Evolutionary conservation across 2,797 vertebrate genomes (phyloP), one percentile per base, ranked within the genome.

Genomic region (Pteropus rufus): DNA sequence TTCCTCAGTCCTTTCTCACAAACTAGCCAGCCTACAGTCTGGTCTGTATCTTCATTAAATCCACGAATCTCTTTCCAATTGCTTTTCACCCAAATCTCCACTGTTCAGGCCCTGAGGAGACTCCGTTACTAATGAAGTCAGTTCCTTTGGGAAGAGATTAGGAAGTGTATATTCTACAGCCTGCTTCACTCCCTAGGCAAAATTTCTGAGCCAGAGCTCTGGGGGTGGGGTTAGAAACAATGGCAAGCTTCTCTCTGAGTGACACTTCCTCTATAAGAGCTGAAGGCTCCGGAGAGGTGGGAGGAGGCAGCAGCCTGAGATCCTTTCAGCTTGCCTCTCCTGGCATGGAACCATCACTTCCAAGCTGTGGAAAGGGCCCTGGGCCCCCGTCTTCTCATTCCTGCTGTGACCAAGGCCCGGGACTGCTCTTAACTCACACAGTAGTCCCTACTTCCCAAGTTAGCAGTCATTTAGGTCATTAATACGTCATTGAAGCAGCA

Each of bases 381-480:
- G n/a, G 75, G 23, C 31, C 26, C 26, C n/a, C 16, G 16, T 84
- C 67, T 81, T 60, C 67, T 49, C 65, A 67, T 44, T 58, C 10
- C 15, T n/a, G 23, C 11, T 84, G 31, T 91, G 88, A 85, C 46
- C n/a, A 85, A 92, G 34, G 72, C 24, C 54, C 54, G n/a, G 34
- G 15, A 46, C 36, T 64, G 21, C 52, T 85, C 82, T 39, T 56
- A 77, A 89, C 39, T 92, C 62, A 77, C 41, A 16, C 6, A 29
- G 64, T 24, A 67, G 65, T n/a, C 77, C 23, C 39, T 64, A 52
- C 31, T 85, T 76, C 62, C 89, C 34, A 80, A 81, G 31, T 31
- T 62, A 81, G 58, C 73, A 79, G 36, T 86, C 81, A 90, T 80
- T 92, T 77, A 90, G 76, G 34, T 94, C 70, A 76, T 83, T 62